phyloP scores from a whole-genome alignment of 2,888 invertebrate species.

The Macrosiphum euphorbiae region DNA sequence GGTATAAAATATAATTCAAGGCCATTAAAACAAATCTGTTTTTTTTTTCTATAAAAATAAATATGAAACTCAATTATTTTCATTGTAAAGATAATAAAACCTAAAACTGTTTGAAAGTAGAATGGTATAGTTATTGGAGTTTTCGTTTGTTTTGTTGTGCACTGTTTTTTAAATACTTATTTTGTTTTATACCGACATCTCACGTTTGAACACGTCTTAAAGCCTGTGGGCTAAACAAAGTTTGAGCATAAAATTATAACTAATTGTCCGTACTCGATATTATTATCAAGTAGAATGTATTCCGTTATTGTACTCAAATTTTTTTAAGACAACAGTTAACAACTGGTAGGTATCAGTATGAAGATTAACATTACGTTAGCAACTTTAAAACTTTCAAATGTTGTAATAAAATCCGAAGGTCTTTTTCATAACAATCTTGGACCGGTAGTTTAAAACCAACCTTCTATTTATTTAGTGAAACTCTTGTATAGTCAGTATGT shows the following conservation, averaged over 20 bases:
- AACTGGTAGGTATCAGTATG: constrained; percentile 22
- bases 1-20: background rate
- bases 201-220: constrained; percentile 22
- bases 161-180: constrained; percentile 37
- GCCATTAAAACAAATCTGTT: background rate
- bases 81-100: background rate
- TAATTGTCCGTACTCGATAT: constrained; percentile 44
- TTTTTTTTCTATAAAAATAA: background rate
- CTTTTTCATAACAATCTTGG: background rate
- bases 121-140: constrained; percentile 15
- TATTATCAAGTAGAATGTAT: constrained; percentile 26
- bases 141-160: constrained; percentile 41
- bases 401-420: constrained; percentile 16
- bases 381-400: constrained; percentile 37
- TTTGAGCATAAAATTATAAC: constrained; percentile 50
- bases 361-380: constrained; percentile 8
- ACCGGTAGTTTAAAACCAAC: background rate
- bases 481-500: background rate
- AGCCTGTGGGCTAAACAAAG: constrained; percentile 27
- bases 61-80: constrained; percentile 13
- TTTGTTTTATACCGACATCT: constrained; percentile 34
- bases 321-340: constrained; percentile 21
- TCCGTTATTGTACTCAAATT: background rate
- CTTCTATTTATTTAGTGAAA: background rate
- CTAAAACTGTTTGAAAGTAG: constrained; percentile 5